Percentiles rank a stretch among this genome's conserved stretches.
Conservation (phyloP, 2,888 invertebrate genomes). For the Mimas tiliae region DNA sequence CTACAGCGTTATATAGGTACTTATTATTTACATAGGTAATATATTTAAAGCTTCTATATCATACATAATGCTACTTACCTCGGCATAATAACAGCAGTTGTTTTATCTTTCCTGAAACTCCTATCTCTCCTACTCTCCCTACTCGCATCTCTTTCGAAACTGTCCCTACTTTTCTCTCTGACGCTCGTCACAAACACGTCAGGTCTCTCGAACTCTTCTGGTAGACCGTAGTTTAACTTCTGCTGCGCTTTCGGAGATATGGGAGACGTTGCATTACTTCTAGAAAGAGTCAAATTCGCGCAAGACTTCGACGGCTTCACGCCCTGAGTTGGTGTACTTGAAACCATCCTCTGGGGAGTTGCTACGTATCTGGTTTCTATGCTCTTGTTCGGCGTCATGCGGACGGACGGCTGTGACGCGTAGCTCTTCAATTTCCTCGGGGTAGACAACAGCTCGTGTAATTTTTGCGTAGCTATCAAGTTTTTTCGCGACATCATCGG, state of each 20-base stretch:
- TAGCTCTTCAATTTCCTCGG: conserved; percentile 86
- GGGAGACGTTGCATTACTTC: conserved; percentile 61
- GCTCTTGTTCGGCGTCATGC: conserved; percentile 68
- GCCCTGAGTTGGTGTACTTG: conserved; percentile 73
- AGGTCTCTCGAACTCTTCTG: conserved; percentile 61
- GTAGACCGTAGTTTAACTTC: conserved; percentile 80
- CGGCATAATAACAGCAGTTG: conserved; percentile 79
- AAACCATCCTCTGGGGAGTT: conserved; percentile 63
- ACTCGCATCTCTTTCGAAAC: conserved; percentile 61
- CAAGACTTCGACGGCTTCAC: conserved; percentile 79
- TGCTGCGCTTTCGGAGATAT: conserved; percentile 84
- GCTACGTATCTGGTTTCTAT: conserved; percentile 51
- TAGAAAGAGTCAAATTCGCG: conserved; percentile 67
- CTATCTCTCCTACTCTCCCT: conserved; percentile 68
- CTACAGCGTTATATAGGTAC: too few relatives aligned
- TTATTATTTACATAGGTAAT: too few relatives aligned
- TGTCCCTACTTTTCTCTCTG: conserved; percentile 67
- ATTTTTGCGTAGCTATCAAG: conserved; percentile 89
- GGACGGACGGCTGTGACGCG: conserved; percentile 81
- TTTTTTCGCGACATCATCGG: conserved; percentile 84
- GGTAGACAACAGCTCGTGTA: conserved; percentile 90
- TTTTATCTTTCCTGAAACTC: conserved; percentile 64
- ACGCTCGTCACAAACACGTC: conserved; percentile 77
- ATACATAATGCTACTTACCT: conserved; percentile 55
- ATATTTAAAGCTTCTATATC: too few relatives aligned